Base-by-base conservation (phyloP, 2,113 vertebrate genomes). In the Rhinolophus sinicus region DNA sequence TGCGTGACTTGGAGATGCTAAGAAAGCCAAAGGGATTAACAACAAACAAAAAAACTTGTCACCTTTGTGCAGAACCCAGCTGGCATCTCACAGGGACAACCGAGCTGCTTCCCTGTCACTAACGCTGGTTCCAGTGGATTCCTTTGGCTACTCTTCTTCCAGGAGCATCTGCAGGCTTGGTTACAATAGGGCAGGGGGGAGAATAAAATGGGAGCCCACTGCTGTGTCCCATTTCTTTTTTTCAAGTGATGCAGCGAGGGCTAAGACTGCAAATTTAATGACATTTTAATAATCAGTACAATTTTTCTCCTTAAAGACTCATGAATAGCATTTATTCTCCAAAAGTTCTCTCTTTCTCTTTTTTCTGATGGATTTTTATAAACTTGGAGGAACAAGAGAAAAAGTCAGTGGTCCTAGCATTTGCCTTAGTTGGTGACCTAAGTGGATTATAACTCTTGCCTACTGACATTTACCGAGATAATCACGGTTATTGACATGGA, bases 21-120 rank as follows among this genome's bases (percentile, higher is more conserved):
- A 90, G 92, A 96, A 94, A 93, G 52, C 92, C 93, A 72, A 72
- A 95, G 88, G 60, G 83, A 96, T 96, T 96, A 97, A 85, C 35
- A n/a, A 62, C 93, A 95, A 52, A 95, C 96, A 97, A 93, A 96
- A 40, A 83, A 60, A 33, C 83, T 76, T 72, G 84, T 77, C 89
- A 96, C 95, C 91, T 90, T 84, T 91, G 77, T 92, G 78, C 47
- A n/a, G 83, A 92, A 92, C 87, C 80, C 90, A 94, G 89, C 86
- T 92, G 95, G 94, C 93, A 83, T 52, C 93, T 90, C 92, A 69
- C 56, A 26, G 82, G 88, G 52, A 80, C 92, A 78, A 76, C 94
- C 89, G 67, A 89, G 86, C 67, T 24, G 72, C 72, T 88, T 73
- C 73, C 47, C 84, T 82, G 90, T 75, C 83, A 60, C 26, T 18